Conservation (phyloP, 23 tunicate species). For the Trididemnum nubilum region DNA sequence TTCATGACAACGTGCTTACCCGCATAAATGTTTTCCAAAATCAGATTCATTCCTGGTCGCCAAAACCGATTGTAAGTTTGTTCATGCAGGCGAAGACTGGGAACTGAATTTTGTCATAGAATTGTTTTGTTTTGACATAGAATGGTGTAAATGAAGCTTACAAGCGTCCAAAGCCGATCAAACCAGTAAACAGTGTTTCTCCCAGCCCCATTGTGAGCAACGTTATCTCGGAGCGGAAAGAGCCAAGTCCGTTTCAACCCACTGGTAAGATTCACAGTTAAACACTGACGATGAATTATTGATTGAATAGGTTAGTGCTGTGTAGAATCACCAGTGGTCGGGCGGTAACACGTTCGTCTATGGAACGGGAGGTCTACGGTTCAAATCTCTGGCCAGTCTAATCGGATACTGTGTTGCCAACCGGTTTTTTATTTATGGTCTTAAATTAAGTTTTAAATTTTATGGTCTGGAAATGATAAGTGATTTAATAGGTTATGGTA, state of each 20-base stretch:
- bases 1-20: too few relatives aligned
- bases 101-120: not conserved
- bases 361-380: not conserved
- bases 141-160: slow-evolving; percentile 18
- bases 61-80: too few relatives aligned
- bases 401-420: not conserved
- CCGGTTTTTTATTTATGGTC: too few relatives aligned
- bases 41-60: too few relatives aligned
- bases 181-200: slow-evolving; percentile 43
- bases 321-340: too few relatives aligned
- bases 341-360: too few relatives aligned
- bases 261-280: slow-evolving; percentile 71
- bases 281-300: too few relatives aligned
- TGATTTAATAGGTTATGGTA: too few relatives aligned
- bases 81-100: not conserved
- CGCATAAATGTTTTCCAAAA: too few relatives aligned
- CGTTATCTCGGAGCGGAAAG: slow-evolving; percentile 47
- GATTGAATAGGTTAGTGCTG: too few relatives aligned
- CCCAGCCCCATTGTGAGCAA: slow-evolving; percentile 53
- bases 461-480: too few relatives aligned
- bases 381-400: not conserved
- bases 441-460: too few relatives aligned
- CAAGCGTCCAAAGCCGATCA: slow-evolving; percentile 87
- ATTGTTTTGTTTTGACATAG: slow-evolving; percentile 11
- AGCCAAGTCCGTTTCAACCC: slow-evolving; percentile 84